These are phyloP conservation scores for Lithophane socia DNA, from an alignment of 2,888 invertebrate genomes.

Conservation along the genomic window DNA sequence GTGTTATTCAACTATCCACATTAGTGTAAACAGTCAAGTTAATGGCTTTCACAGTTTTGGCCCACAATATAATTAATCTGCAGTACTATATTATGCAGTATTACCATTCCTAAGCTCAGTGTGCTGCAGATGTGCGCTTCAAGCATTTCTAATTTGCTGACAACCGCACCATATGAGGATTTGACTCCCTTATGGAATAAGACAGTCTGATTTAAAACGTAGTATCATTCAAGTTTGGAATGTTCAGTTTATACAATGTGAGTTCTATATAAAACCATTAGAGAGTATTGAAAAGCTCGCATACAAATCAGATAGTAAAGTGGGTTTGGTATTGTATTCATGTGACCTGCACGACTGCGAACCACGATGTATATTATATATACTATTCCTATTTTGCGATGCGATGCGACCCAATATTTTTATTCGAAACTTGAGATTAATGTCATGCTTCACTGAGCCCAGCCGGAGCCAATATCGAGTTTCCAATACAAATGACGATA, in stretches of 20 bases:
- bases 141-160: slow-evolving; percentile 47
- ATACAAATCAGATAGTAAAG: slow-evolving; percentile 44
- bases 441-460: slow-evolving; percentile 67
- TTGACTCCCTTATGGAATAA: slow-evolving; percentile 4
- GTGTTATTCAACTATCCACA: slow-evolving; percentile 16
- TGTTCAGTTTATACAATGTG: slow-evolving; percentile 8
- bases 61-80: slow-evolving; percentile 50
- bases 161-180: slow-evolving; percentile 35
- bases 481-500: slow-evolving; percentile 68
- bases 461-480: slow-evolving; percentile 66
- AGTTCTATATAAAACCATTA: slow-evolving; percentile 28
- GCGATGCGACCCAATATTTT: slow-evolving; percentile 62
- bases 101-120: slow-evolving; percentile 26
- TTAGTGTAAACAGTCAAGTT: slow-evolving; percentile 8
- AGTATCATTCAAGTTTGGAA: slow-evolving; percentile 1
- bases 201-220: slow-evolving; percentile 1
- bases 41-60: slow-evolving; percentile 18
- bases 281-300: slow-evolving; percentile 38
- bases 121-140: slow-evolving; percentile 36
- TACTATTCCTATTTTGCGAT: slow-evolving; percentile 60
- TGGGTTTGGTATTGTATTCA: slow-evolving; percentile 47
- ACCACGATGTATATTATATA: slow-evolving; percentile 13
- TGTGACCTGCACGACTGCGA: slow-evolving; percentile 42
- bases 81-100: slow-evolving; percentile 33
- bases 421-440: slow-evolving; percentile 72